Conservation (phyloP, 2,113 vertebrate genomes). For the Poicephalus gulielmi region DNA sequence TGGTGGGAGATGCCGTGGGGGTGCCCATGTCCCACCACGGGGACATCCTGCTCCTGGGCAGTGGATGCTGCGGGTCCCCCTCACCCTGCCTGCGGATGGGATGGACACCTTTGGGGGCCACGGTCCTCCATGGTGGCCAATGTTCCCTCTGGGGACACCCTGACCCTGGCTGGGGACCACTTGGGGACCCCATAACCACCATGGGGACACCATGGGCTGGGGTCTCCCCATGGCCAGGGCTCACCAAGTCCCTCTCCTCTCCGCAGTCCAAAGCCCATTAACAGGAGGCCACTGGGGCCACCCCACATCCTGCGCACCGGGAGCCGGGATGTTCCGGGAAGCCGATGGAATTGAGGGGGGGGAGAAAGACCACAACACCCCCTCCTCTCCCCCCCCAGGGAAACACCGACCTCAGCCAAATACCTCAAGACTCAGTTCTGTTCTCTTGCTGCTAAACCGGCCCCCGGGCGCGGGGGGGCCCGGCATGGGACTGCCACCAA, state of each 20-base stretch:
- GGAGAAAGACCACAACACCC: neutral
- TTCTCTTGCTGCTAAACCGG: conserved; percentile 74
- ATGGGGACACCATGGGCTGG: neutral
- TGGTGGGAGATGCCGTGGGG: neutral
- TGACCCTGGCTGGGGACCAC: neutral
- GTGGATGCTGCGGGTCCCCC: neutral
- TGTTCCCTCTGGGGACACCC: neutral
- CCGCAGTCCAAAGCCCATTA: conserved; percentile 80
- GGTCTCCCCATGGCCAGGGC: no score
- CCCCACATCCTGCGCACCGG: neutral
- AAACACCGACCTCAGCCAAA: conserved; percentile 65
- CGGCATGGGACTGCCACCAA: neutral
- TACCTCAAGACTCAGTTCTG: conserved; percentile 76
- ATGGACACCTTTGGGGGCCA: neutral
- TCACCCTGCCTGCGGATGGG: neutral
- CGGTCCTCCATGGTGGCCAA: neutral
- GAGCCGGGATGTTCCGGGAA: neutral
- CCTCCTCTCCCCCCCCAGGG: neutral
- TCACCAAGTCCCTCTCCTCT: neutral
- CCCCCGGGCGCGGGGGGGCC: neutral
- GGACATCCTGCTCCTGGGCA: neutral
- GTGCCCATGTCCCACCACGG: no score
- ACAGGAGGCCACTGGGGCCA: conserved; percentile 58
- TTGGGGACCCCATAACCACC: neutral
- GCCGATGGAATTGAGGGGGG: neutral